Evolutionary conservation across 2,113 vertebrate genomes (phyloP).

Genomic region (Ameiurus melas): DNA sequence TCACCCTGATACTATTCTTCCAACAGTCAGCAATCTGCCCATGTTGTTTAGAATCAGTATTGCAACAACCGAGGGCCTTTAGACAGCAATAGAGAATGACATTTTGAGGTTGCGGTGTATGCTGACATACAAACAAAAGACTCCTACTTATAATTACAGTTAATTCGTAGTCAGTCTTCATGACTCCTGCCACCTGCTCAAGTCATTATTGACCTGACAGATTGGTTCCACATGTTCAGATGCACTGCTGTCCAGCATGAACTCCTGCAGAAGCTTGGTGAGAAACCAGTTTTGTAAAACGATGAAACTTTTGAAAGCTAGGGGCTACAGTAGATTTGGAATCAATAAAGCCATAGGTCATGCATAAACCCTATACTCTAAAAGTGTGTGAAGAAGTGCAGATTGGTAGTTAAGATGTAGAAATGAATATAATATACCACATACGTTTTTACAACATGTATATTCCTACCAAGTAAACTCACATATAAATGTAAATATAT

Average conservation of each 20-base stretch:
- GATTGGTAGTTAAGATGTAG: background rate
- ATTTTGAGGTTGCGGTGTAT: background rate
- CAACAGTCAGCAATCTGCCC: constrained; percentile 57
- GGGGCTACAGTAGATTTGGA: constrained; percentile 31
- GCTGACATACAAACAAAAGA: background rate
- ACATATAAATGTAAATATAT: background rate
- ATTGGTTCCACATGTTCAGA: constrained; percentile 72
- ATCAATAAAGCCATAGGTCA: constrained; percentile 14
- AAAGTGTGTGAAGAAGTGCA: background rate
- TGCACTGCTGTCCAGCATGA: constrained; percentile 64
- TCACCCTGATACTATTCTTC: constrained; percentile 67
- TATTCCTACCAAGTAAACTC: background rate
- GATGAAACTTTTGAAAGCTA: constrained; percentile 47
- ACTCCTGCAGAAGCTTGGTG: constrained; percentile 63
- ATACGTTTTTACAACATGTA: background rate
- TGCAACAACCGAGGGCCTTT: constrained; percentile 53
- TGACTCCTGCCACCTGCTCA: constrained; percentile 66
- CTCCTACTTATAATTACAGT: constrained; percentile 17
- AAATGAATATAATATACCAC: background rate
- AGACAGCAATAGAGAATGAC: constrained; percentile 8
- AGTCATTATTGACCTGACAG: constrained; percentile 63
- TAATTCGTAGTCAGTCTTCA: constrained; percentile 3
- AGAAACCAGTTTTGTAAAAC: constrained; percentile 57
- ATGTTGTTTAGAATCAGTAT: constrained; percentile 53
- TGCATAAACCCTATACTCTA: background rate